Percentiles rank a stretch among this genome's conserved stretches.
phyloP scores from a whole-genome alignment of 2,113 vertebrate species.

The Vidua macroura region DNA sequence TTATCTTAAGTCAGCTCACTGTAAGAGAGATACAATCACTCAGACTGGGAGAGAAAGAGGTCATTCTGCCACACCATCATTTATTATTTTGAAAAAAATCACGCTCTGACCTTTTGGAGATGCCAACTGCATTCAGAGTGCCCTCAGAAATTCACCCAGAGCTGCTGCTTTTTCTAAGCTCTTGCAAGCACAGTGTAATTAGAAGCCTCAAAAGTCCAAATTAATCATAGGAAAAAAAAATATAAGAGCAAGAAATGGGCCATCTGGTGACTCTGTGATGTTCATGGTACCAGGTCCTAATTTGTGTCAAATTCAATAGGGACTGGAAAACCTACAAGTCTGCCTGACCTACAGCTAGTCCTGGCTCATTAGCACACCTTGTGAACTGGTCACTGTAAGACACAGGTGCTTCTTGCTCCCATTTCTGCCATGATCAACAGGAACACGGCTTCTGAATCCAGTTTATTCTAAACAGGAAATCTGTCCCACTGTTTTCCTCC shows the following conservation, averaged over 20 bases:
- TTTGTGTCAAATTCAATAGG: background rate
- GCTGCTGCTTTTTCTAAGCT: background rate
- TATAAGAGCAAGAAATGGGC: background rate
- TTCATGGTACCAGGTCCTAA: background rate
- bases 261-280: background rate
- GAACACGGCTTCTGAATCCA: background rate
- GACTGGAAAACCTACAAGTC: background rate
- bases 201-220: background rate
- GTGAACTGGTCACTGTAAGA: background rate
- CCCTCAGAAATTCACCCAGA: background rate
- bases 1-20: background rate
- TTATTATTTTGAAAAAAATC: background rate
- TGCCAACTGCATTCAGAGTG: background rate
- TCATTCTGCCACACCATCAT: background rate
- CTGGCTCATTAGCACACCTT: background rate
- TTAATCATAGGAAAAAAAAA: background rate
- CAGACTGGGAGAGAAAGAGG: background rate
- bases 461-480: background rate
- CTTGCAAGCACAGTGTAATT: background rate
- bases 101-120: background rate
- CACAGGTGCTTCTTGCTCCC: background rate
- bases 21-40: background rate
- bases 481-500: background rate
- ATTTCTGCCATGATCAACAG: background rate
- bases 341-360: background rate